Percentiles rank a stretch among this genome's conserved stretches.
phyloP scores from a whole-genome alignment of 2,113 vertebrate genomes.

The Leucopsar rothschildi region DNA sequence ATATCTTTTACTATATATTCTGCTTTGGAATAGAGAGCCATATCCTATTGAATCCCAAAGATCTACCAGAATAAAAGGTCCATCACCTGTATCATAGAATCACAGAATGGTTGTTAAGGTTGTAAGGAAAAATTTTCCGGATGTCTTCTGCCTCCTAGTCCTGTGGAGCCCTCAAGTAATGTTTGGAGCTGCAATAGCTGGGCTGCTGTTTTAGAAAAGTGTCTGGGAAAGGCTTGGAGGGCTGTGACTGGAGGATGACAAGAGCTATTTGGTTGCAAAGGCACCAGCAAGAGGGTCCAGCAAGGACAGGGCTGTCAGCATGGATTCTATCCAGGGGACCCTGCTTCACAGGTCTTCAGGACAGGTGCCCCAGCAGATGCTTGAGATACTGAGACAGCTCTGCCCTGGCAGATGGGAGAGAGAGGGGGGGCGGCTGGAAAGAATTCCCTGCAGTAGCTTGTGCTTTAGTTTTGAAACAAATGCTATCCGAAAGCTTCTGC shows the following conservation, averaged over 20 bases:
- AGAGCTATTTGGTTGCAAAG: neutral
- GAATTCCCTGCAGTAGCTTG: neutral
- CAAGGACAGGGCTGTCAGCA: neutral
- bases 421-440: neutral
- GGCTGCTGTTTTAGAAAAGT: neutral
- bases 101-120: neutral
- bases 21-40: neutral
- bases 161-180: neutral
- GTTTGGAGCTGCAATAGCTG: neutral
- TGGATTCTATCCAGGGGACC: neutral
- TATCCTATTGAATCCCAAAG: neutral
- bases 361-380: neutral
- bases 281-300: neutral
- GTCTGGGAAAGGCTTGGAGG: neutral
- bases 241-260: neutral
- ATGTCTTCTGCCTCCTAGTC: neutral
- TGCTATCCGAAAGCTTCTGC: fast-evolving
- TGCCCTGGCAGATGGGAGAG: neutral
- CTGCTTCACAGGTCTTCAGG: neutral
- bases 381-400: neutral
- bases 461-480: neutral
- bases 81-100: neutral
- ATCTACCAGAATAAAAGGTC: neutral
- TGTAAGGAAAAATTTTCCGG: neutral
- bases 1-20: neutral